phyloP scores from a whole-genome alignment of 2,113 vertebrate genomes.

The Ophthalmolycus amberensis region DNA sequence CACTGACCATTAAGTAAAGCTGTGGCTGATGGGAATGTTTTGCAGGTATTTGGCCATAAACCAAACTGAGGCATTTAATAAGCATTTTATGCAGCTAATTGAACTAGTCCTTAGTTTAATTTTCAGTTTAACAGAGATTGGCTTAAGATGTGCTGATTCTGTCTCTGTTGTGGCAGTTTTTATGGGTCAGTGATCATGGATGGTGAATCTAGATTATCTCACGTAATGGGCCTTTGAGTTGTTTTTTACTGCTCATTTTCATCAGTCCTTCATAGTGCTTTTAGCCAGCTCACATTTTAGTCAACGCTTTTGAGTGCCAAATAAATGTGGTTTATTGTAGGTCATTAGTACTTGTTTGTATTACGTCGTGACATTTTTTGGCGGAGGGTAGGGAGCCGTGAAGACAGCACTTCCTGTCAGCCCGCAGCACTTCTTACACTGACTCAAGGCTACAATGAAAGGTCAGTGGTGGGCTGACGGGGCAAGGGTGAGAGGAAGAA shows the following conservation, averaged over 20 bases:
- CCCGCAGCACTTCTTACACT: slow-evolving; percentile 56
- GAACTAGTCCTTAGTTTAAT: neutral
- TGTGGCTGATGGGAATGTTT: neutral
- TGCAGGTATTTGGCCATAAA: neutral
- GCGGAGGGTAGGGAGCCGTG: slow-evolving; percentile 34
- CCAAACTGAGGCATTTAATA: neutral
- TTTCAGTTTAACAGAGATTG: slow-evolving; percentile 1
- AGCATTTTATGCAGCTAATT: neutral
- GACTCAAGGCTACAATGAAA: slow-evolving; percentile 70
- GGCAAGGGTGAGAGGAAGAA: slow-evolving; percentile 63
- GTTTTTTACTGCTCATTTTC: slow-evolving; percentile 15
- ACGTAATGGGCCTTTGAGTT: slow-evolving; percentile 1
- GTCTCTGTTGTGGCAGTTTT: neutral
- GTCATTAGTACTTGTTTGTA: slow-evolving; percentile 68
- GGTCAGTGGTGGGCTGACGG: slow-evolving; percentile 69
- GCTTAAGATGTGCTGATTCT: neutral
- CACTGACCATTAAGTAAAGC: neutral
- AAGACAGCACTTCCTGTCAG: slow-evolving; percentile 60
- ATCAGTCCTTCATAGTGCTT: slow-evolving; percentile 16
- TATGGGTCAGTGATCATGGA: neutral
- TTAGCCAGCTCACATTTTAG: slow-evolving; percentile 22
- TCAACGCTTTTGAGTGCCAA: slow-evolving; percentile 22
- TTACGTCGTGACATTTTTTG: slow-evolving; percentile 64
- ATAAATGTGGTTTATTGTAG: slow-evolving; percentile 30
- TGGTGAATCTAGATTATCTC: neutral